phyloP scores from a whole-genome alignment of 1,140 invertebrate species.

The Cotesia vestalis region DNA sequence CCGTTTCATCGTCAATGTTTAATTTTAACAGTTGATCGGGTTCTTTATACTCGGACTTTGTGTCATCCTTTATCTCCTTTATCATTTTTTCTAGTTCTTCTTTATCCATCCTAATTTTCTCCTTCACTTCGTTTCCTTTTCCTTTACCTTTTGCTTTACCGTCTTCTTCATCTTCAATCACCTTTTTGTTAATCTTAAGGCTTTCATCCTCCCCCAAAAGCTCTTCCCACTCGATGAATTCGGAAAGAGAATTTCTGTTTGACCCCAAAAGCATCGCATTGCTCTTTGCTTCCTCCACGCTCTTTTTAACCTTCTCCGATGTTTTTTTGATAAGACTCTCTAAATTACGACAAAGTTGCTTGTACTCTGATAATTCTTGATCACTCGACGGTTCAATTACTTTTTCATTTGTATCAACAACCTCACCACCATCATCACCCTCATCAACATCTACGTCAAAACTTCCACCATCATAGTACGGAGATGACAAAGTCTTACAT shows the following conservation, averaged over 20 bases:
- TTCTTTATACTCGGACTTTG: constrained; percentile 1
- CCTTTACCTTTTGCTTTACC: neutral
- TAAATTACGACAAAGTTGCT: constrained; percentile 45
- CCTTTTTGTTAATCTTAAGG: neutral
- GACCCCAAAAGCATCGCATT: neutral
- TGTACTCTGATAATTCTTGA: constrained; percentile 45
- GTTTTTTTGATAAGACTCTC: constrained; percentile 46
- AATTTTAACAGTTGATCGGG: neutral
- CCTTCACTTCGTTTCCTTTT: too few relatives aligned
- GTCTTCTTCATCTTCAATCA: neutral
- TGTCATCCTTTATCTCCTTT: neutral
- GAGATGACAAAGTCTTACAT: constrained; percentile 12
- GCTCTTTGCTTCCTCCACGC: neutral
- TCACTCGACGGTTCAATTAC: constrained; percentile 38
- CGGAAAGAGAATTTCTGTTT: constrained; percentile 32
- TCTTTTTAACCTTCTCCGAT: constrained; percentile 29
- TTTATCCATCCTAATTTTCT: too few relatives aligned
- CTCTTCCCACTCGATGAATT: constrained; percentile 38
- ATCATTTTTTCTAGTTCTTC: too few relatives aligned
- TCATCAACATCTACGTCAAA: constrained; percentile 19
- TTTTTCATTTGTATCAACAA: constrained; percentile 8
- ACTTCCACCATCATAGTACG: neutral
- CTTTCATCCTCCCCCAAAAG: constrained; percentile 20
- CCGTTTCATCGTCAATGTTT: neutral
- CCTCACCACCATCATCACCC: too few relatives aligned